phyloP scores from a whole-genome alignment of 1,140 invertebrate species.

The Eueides isabella region DNA sequence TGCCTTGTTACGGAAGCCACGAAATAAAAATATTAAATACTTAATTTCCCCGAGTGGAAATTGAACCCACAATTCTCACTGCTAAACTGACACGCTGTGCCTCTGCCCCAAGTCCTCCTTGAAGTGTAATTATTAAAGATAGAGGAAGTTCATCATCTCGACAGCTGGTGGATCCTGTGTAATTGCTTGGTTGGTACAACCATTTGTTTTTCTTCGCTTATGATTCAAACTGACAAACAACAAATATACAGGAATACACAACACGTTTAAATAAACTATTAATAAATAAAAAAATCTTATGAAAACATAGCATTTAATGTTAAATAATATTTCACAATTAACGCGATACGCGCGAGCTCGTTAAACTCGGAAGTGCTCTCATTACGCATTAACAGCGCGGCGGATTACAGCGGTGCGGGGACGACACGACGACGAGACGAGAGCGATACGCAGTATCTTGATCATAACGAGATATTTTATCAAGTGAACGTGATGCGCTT shows the following conservation, averaged over 20 bases:
- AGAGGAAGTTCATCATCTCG: no score
- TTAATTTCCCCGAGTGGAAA: background rate
- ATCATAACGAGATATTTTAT: background rate
- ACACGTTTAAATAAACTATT: background rate
- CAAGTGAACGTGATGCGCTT: no score
- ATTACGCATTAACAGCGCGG: slow-evolving; percentile 24
- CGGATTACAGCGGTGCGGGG: slow-evolving; percentile 17
- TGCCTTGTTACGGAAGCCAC: no score
- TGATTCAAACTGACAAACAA: no score
- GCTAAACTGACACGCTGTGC: background rate
- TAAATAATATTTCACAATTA: slow-evolving; percentile 29
- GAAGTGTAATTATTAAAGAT: no score
- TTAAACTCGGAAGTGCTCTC: slow-evolving; percentile 31
- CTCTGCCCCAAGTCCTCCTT: no score
- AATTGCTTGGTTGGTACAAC: no score
- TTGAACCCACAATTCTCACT: background rate
- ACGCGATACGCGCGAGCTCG: slow-evolving; percentile 28
- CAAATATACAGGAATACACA: no score
- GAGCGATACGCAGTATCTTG: background rate
- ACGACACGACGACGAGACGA: background rate
- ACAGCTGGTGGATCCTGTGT: no score
- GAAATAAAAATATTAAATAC: no score
- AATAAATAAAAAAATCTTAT: slow-evolving; percentile 17
- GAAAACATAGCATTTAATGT: slow-evolving; percentile 11
- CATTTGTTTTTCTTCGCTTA: no score